These are phyloP conservation scores for Linepithema humile DNA, from an alignment of 1,140 invertebrate genomes.

Conservation along the genomic window DNA sequence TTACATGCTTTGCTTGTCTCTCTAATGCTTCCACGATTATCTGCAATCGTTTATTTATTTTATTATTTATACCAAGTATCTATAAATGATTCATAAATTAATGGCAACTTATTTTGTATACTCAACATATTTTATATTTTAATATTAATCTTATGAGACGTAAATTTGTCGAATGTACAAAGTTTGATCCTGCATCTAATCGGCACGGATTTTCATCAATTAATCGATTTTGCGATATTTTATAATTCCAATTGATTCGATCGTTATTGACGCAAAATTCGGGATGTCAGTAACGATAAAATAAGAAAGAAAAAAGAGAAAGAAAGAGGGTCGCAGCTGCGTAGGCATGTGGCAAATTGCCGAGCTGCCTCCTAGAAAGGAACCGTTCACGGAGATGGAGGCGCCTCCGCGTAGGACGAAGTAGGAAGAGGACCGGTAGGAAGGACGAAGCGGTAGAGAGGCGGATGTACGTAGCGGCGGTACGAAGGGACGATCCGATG, in stretches of 20 bases:
- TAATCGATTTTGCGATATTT: slow-evolving; percentile 16
- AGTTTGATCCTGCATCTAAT: background rate
- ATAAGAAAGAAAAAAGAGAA: slow-evolving; percentile 31
- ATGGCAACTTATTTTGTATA: background rate
- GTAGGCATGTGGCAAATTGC: slow-evolving; percentile 82
- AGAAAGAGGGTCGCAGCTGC: slow-evolving; percentile 65
- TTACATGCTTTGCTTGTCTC: background rate
- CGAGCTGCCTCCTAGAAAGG: slow-evolving; percentile 67
- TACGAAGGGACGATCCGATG: slow-evolving; percentile 11
- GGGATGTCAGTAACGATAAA: slow-evolving; percentile 13
- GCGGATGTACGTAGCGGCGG: slow-evolving; percentile 20
- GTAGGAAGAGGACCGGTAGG: slow-evolving; percentile 55
- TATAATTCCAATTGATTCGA: slow-evolving; percentile 13
- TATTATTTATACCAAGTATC: background rate
- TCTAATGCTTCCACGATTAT: background rate
- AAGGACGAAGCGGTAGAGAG: slow-evolving; percentile 41
- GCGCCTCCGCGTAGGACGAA: slow-evolving; percentile 65
- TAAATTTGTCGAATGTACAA: background rate
- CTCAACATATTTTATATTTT: too few relatives aligned
- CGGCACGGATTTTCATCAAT: slow-evolving; percentile 39
- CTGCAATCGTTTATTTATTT: background rate
- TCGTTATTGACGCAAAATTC: slow-evolving; percentile 43
- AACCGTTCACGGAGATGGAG: slow-evolving; percentile 69
- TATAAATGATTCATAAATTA: background rate
- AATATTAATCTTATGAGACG: background rate